Evolutionary conservation across 2,797 vertebrate species (phyloP).

Genomic region (Hypotaenidia philippensis): DNA sequence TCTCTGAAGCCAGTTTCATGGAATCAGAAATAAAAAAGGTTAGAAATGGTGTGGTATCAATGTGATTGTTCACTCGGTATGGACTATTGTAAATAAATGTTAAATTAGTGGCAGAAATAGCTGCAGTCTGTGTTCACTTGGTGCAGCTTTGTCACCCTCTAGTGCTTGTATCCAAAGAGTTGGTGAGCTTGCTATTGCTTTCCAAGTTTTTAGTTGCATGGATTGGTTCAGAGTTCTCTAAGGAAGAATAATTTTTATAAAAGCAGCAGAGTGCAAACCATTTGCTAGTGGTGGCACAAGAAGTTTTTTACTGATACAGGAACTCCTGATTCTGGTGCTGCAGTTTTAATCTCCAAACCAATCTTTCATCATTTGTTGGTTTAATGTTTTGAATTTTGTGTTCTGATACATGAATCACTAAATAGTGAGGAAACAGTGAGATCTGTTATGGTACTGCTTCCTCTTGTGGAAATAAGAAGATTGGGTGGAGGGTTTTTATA

Average conservation of each 20-base stretch:
- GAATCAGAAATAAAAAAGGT: not conserved
- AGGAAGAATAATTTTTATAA: not conserved
- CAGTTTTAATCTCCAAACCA: not conserved
- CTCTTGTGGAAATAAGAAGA: not conserved
- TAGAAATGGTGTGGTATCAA: rapidly evolving
- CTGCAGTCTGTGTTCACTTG: not conserved
- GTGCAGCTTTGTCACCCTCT: conserved; percentile 28
- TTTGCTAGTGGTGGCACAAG: not conserved
- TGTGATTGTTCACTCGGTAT: not conserved
- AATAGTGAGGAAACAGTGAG: not conserved
- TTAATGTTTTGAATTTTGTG: not conserved
- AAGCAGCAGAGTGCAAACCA: not conserved
- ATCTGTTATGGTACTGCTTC: not conserved
- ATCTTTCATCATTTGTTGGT: not conserved
- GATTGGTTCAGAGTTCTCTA: not conserved
- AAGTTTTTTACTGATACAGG: not conserved
- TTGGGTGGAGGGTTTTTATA: not conserved
- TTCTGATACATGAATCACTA: not conserved
- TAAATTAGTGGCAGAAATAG: not conserved
- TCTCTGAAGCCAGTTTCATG: not conserved
- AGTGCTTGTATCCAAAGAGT: not conserved
- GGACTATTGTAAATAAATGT: not conserved
- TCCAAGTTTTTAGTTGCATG: not conserved
- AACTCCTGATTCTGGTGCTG: not conserved
- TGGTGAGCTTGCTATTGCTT: not conserved